phyloP scores from a whole-genome alignment of 2,113 vertebrate genomes.

The Notarius quadriscutis region DNA sequence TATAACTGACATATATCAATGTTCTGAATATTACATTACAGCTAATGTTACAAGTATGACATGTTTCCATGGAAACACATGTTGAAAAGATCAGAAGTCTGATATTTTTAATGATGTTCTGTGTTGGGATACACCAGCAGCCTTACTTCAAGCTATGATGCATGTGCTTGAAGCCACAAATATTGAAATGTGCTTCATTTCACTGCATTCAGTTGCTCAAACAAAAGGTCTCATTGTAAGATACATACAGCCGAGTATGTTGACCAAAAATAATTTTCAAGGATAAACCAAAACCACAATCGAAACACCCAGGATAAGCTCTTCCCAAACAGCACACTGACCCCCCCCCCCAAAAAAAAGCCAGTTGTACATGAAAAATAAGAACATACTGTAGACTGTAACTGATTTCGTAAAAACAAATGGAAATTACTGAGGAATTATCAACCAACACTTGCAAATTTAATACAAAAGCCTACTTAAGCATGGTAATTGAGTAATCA shows the following conservation, averaged over 20 bases:
- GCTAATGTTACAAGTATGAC: neutral
- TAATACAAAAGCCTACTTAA: constrained; percentile 27
- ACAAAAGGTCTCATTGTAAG: constrained; percentile 32
- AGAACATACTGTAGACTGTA: neutral
- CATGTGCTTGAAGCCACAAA: constrained; percentile 63
- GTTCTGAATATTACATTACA: neutral
- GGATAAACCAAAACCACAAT: neutral
- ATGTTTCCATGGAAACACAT: constrained; percentile 18
- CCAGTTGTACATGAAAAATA: neutral
- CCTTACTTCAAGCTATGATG: constrained; percentile 61
- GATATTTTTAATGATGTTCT: constrained; percentile 6
- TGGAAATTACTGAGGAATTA: constrained; percentile 4
- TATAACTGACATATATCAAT: neutral
- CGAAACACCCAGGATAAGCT: neutral
- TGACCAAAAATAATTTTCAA: neutral
- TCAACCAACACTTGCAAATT: neutral
- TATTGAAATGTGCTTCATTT: constrained; percentile 53
- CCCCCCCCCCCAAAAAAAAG: neutral
- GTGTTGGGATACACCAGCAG: constrained; percentile 52
- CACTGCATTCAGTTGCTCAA: constrained; percentile 29
- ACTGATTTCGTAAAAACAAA: neutral
- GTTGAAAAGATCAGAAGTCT: neutral
- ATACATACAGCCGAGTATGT: neutral
- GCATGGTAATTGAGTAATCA: constrained; percentile 31
- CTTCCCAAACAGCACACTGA: neutral